Percentiles rank a stretch among this genome's conserved stretches.
phyloP scores from a whole-genome alignment of 1,140 invertebrate species.

The Caerostris darwini region DNA sequence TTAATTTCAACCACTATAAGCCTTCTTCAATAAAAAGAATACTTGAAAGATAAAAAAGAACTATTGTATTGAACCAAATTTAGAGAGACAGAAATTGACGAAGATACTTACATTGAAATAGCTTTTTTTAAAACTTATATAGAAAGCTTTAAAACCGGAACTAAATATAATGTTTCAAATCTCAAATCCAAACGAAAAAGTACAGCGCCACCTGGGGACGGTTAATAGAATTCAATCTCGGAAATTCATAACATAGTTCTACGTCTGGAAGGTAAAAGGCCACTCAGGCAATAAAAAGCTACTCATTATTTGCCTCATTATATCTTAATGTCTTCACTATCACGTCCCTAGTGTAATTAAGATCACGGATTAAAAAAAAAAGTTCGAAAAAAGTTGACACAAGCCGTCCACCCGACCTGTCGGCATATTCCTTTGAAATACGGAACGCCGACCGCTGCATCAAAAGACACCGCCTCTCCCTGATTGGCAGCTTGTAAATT shows the following conservation, averaged over 20 bases:
- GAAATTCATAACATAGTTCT: constrained; percentile 13
- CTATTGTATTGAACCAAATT: not conserved
- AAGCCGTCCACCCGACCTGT: constrained; percentile 73
- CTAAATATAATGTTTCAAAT: not conserved
- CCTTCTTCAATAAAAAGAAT: too few species aligned
- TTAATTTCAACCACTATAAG: too few species aligned
- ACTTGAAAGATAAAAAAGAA: too few species aligned
- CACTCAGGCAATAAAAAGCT: constrained; percentile 67
- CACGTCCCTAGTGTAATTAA: constrained; percentile 72
- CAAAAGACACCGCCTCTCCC: constrained; percentile 65
- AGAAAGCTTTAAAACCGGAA: not conserved
- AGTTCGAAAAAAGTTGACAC: constrained; percentile 73
- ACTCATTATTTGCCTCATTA: constrained; percentile 76
- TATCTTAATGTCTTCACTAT: constrained; percentile 75
- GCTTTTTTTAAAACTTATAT: not conserved
- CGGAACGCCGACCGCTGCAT: constrained; percentile 32
- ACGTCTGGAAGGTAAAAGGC: constrained; percentile 27
- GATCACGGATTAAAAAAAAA: constrained; percentile 62
- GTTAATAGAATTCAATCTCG: not conserved
- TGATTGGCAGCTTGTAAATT: constrained; percentile 78
- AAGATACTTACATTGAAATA: not conserved
- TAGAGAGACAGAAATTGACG: not conserved
- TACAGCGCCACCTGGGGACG: not conserved
- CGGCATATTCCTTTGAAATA: constrained; percentile 69
- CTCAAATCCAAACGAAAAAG: not conserved